phyloP scores from a whole-genome alignment of 2,113 vertebrate species.

The Rhinolophus ferrumequinum region DNA sequence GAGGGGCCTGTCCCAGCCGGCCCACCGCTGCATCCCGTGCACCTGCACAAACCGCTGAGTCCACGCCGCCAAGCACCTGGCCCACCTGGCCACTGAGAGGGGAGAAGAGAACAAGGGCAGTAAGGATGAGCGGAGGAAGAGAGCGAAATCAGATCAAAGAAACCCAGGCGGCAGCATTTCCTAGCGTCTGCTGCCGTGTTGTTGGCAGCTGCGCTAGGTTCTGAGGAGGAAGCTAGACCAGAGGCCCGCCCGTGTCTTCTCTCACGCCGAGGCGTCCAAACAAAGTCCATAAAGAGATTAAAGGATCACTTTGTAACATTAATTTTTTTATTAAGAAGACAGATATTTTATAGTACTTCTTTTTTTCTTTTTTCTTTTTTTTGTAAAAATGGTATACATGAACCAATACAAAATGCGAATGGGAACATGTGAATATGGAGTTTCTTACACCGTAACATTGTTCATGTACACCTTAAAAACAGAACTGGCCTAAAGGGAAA shows the following conservation, averaged over 20 bases:
- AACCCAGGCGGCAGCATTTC: background rate
- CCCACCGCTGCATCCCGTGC: background rate
- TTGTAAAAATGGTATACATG: constrained; percentile 93
- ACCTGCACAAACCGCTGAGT: constrained; percentile 55
- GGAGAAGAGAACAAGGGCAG: constrained; percentile 51
- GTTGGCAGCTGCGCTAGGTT: background rate
- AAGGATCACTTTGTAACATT: constrained; percentile 87
- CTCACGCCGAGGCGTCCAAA: background rate
- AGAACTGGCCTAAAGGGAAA: constrained; percentile 88
- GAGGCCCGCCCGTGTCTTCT: background rate
- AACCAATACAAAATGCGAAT: constrained; percentile 91
- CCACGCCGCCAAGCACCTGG: background rate
- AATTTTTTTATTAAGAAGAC: constrained; percentile 93
- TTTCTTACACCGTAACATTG: constrained; percentile 88
- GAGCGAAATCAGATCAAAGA: background rate
- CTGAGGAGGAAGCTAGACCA: constrained; percentile 20
- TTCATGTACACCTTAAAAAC: constrained; percentile 89
- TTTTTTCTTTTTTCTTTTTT: constrained; percentile 79
- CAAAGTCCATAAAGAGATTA: constrained; percentile 73
- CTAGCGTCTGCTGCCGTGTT: background rate
- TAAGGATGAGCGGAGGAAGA: background rate
- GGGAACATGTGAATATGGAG: constrained; percentile 88
- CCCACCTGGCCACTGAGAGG: constrained; percentile 42
- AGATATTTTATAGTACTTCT: constrained; percentile 92
- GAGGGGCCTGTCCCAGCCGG: background rate